Base-by-base conservation (phyloP, 2,797 vertebrate species). In the Staurois parvus region DNA sequence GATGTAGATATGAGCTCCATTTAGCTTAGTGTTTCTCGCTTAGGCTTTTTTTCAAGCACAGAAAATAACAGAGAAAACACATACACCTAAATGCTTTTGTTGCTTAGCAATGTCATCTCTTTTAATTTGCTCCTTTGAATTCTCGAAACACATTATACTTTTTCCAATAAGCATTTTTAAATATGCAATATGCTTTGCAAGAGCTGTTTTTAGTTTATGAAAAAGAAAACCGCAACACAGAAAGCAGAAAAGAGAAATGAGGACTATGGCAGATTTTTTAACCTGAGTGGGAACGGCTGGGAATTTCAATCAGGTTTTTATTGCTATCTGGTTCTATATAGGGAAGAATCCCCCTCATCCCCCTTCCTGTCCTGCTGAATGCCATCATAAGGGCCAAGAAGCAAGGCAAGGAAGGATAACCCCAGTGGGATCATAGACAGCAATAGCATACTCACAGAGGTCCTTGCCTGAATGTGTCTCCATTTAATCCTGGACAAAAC, bases 101-200 rank as follows among this genome's bases (percentile, higher is more conserved):
- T 85, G 70, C 77, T 75, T 68, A 76, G 84, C 78, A 85, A 81
- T 80, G 40, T 70, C 67, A 80, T 78, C 72, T 80, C 30, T n/a
- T 34, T 67, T 76, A 40, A 80, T 85, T 37, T 67, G 59, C 66
- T 79, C 37, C 24, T 37, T 26, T 75, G 32, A 26, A 69, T 85
- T 29, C 67, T 85, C 34, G 29, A 48, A 66, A 42, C 56, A 67
- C 77, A 81, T 69, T 81, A 81, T 81, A 34, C 24, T 52, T 68
- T 75, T 67, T 77, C 66, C 56, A 74, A 68, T 67, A 26, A 68
- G 62, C 40, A 52, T 75, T 74, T 80, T 68, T 45, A 29, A 26
- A 74, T 79, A 73, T 74, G 66, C 40, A 74, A 52, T 74, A 40
- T 80, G 34, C 40, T 75, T 75, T 81, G 48, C 15, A 62, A 64